A percentile compares a stretch with the other conserved stretches of the same genome.
Evolutionary conservation across 53 echinoderm and acorn worm species (phyloP).

Genomic region (Temnopleurus reevesii): DNA sequence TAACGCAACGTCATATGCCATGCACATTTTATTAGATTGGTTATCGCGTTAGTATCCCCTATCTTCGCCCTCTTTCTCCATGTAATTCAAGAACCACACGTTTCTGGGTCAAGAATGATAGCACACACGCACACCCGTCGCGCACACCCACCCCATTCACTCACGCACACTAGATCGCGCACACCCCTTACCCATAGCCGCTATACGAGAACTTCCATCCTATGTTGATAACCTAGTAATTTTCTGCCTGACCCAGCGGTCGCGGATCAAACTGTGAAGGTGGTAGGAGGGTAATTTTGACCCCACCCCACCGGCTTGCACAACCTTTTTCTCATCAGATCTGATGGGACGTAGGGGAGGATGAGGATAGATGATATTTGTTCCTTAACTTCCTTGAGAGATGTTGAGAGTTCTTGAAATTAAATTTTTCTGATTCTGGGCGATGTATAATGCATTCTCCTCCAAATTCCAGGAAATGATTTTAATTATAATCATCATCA

Average conservation of each 20-base stretch:
- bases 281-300: constrained; percentile 36
- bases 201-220: not conserved
- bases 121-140: not conserved
- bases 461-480: too few species aligned
- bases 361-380: too few species aligned
- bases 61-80: not conserved
- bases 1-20: too few species aligned
- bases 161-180: not conserved
- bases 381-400: too few species aligned
- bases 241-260: constrained; percentile 35
- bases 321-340: not conserved
- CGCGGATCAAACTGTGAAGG: not conserved
- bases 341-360: too few species aligned
- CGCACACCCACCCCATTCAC: not conserved
- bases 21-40: constrained; percentile 27
- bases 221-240: not conserved
- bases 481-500: not conserved
- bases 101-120: constrained; percentile 8
- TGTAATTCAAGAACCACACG: constrained; percentile 3
- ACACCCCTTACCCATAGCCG: not conserved
- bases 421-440: too few species aligned
- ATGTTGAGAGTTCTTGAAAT: too few species aligned
- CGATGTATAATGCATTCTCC: too few species aligned
- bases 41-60: not conserved
- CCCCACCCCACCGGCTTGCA: constrained; percentile 47